Conservation (phyloP, 2,888 invertebrate species). For the Cryptocephalus moraei region DNA sequence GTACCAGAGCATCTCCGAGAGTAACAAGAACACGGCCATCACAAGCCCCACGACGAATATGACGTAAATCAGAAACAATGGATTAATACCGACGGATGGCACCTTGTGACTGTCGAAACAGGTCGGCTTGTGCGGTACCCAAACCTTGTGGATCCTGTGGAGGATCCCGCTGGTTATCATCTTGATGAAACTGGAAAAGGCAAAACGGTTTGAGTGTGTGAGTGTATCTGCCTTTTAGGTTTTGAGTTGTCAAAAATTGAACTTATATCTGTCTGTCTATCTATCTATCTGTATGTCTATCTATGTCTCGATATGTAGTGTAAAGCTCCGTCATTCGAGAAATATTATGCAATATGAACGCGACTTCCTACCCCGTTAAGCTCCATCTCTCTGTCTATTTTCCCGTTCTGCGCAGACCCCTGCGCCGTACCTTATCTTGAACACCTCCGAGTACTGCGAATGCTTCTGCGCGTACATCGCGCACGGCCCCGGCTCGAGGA, state of each 20-base stretch:
- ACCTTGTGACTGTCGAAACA: slow-evolving; percentile 23
- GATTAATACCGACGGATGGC: slow-evolving; percentile 21
- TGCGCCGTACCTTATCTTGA: slow-evolving; percentile 24
- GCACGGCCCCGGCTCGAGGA: slow-evolving; percentile 25
- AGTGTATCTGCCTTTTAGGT: too few relatives aligned
- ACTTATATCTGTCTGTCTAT: too few relatives aligned
- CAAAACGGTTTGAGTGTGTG: too few relatives aligned
- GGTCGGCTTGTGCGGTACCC: slow-evolving; percentile 22
- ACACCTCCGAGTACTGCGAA: slow-evolving; percentile 29
- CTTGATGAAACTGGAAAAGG: slow-evolving; percentile 22
- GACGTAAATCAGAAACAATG: slow-evolving; percentile 25
- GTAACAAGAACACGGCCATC: slow-evolving; percentile 15
- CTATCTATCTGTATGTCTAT: too few relatives aligned
- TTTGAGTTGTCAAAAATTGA: too few relatives aligned
- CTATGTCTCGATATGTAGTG: too few relatives aligned
- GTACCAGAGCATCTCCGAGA: slow-evolving; percentile 16
- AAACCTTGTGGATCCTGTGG: slow-evolving; percentile 19
- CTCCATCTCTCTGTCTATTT: too few relatives aligned
- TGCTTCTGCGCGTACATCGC: slow-evolving; percentile 36
- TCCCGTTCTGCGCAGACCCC: too few relatives aligned
- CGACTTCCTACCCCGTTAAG: too few relatives aligned
- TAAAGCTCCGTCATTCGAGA: too few relatives aligned
- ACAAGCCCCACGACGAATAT: slow-evolving; percentile 20
- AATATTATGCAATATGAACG: too few relatives aligned
- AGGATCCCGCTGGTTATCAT: slow-evolving; percentile 20